Base-by-base conservation (phyloP, 2,888 invertebrate species). In the Ceraclea dissimilis region DNA sequence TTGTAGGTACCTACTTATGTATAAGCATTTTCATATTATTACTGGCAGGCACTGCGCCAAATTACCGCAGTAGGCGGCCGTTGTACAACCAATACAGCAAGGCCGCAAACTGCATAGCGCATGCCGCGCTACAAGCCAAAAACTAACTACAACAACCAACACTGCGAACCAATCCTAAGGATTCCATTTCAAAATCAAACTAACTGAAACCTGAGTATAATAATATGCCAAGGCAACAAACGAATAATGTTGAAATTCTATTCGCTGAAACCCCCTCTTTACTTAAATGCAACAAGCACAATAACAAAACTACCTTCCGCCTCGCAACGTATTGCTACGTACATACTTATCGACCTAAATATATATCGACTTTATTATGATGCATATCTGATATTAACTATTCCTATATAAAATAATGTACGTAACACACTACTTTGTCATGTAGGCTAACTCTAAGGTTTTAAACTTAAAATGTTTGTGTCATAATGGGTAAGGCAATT, bases 41-140 rank as follows among this genome's bases (percentile, higher is more conserved):
- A 26, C 26, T 34, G 52, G 56, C 52, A 54, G 59, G 61, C 61
- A 61, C 22, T 59, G 61, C 59, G 61, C 61, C 61, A 61, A 61
- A 56, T 61, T 55, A 55, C 52, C 39, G 50, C 52, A 52, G 59
- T 59, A 59, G 59, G 61, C 61, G 58, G 49, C 52, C 33, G 49
- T 44, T 48, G 49, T 39, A 39, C 49, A 49, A 34, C 58, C 58
- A 58, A 58, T 51, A 39, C 39, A 26, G 26, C 26, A 39, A 39
- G 39, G 39, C 39, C 53, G 34, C 20, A 31, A 31, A 31, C 34
- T 33, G 21, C 49, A 20, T 21, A 22, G 50, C 49, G 50, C 31
- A 39, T 39, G 58, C 56, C 59, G 54, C 52, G 47, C 44, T 49
- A 16, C 52, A 46, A 44, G 44, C 60, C 61, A 61, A 59, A 47